These are phyloP conservation scores for Acanthosepion esculentum DNA, from an alignment of 2,888 invertebrate species.

Conservation along the genomic window DNA sequence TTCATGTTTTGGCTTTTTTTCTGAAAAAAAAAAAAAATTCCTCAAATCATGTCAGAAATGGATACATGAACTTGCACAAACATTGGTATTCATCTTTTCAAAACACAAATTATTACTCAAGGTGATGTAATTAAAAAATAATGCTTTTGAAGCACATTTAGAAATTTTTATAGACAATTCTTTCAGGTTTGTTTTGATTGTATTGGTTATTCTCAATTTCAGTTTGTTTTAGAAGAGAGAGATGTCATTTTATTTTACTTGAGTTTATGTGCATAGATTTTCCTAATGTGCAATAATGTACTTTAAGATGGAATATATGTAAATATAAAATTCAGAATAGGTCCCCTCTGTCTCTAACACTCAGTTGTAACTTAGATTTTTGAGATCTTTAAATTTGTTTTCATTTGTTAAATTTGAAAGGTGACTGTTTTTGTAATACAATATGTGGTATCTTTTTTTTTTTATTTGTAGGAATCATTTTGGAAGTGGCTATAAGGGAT, in stretches of 20 bases:
- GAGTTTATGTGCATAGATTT: background rate
- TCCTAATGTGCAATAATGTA: background rate
- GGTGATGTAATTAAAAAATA: no score
- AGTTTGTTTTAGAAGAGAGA: background rate
- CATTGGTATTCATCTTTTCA: no score
- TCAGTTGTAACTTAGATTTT: background rate
- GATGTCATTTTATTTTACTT: background rate
- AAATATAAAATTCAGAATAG: background rate
- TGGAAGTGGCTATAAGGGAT: constrained; percentile 75
- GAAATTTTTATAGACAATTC: no score
- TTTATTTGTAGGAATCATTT: constrained; percentile 77
- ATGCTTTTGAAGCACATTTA: background rate
- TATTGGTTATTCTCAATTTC: background rate
- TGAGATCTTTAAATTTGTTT: background rate
- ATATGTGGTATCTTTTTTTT: background rate
- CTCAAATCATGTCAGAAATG: no score
- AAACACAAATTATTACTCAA: no score
- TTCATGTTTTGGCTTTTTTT: no score
- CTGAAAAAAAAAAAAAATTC: no score
- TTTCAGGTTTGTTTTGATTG: no score
- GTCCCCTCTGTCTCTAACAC: background rate
- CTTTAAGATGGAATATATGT: background rate
- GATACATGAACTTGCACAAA: no score
- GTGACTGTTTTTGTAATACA: background rate
- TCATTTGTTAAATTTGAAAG: background rate